phyloP scores from a whole-genome alignment of 2,888 invertebrate genomes.

The Melieria crassipennis region DNA sequence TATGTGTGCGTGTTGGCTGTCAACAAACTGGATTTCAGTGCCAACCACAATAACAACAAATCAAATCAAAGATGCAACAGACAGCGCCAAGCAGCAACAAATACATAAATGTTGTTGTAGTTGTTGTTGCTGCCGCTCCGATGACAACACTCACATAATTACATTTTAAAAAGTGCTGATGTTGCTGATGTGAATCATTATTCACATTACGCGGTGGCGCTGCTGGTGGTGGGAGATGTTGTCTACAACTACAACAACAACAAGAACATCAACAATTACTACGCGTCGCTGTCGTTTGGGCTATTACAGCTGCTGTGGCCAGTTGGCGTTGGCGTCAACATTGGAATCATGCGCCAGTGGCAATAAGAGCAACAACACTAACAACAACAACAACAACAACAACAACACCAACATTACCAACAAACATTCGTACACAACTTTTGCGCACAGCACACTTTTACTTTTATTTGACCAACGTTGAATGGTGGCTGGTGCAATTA shows the following conservation, averaged over 20 bases:
- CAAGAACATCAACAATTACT: too few relatives aligned
- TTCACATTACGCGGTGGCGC: conserved; percentile 1
- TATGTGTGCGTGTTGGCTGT: background rate
- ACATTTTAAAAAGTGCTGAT: conserved; percentile 50
- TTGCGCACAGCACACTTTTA: conserved; percentile 51
- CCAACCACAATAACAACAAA: conserved; percentile 16
- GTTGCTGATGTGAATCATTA: conserved; percentile 31
- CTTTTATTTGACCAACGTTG: conserved; percentile 38
- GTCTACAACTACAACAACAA: too few relatives aligned
- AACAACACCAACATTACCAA: too few relatives aligned
- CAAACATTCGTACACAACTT: background rate
- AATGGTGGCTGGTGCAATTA: too few relatives aligned
- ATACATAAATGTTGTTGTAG: conserved; percentile 41
- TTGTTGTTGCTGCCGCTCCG: conserved; percentile 33
- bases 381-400: too few relatives aligned
- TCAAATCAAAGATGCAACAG: background rate
- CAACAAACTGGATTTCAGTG: conserved; percentile 37
- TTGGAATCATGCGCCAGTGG: too few relatives aligned
- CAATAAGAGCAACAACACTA: too few relatives aligned
- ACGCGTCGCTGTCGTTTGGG: too few relatives aligned
- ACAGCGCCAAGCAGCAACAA: conserved; percentile 25
- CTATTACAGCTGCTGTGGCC: too few relatives aligned
- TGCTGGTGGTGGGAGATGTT: background rate
- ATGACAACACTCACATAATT: too few relatives aligned
- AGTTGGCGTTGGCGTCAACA: too few relatives aligned